Percentiles rank a stretch among this genome's conserved stretches.
These are phyloP conservation scores for Myxocyprinus asiaticus DNA, from an alignment of 2,113 vertebrate species.

Conservation along the genomic window DNA sequence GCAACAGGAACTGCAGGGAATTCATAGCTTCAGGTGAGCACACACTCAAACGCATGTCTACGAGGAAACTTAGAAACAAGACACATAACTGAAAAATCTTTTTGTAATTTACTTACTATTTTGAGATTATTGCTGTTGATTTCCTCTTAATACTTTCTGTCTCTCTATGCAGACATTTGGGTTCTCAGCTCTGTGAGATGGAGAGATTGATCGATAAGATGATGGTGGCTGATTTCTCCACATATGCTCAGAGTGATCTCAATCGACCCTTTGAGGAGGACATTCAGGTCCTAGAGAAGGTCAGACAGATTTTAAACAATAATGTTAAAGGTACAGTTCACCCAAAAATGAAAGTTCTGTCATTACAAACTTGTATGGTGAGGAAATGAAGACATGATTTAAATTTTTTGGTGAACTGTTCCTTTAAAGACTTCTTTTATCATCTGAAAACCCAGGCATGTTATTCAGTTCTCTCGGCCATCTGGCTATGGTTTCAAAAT, in stretches of 20 bases:
- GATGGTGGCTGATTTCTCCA: slow-evolving; percentile 98
- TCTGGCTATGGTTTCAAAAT: too few species aligned
- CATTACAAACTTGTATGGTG: too few species aligned
- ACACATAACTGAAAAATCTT: neutral
- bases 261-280: slow-evolving; percentile 89
- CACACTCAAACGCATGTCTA: neutral
- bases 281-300: slow-evolving; percentile 91
- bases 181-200: slow-evolving; percentile 98
- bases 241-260: slow-evolving; percentile 89
- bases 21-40: slow-evolving; percentile 92
- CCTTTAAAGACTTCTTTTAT: too few species aligned
- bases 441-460: neutral
- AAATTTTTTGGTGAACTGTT: too few species aligned
- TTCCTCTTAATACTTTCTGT: slow-evolving; percentile 2
- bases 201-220: slow-evolving; percentile 99
- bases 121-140: neutral
- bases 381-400: too few species aligned
- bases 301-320: slow-evolving; percentile 53
- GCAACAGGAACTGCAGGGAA: slow-evolving; percentile 96
- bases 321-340: too few species aligned
- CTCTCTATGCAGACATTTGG: slow-evolving; percentile 83
- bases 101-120: neutral
- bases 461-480: too few species aligned
- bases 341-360: too few species aligned
- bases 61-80: neutral